Evolutionary conservation across 2,797 vertebrate species (phyloP).

Genomic region (Pseudomugil gertrudae): DNA sequence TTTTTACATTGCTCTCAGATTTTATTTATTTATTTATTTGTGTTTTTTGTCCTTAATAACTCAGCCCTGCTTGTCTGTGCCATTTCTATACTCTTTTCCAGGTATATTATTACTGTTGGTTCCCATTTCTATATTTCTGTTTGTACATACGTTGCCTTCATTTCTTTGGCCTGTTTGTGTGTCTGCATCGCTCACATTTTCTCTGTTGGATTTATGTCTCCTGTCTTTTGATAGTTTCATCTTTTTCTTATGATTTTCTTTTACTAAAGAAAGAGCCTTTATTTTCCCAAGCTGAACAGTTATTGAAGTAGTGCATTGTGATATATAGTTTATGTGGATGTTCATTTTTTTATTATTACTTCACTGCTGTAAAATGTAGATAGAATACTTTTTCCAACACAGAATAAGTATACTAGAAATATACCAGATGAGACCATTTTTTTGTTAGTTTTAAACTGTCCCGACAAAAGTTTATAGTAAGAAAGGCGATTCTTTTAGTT

Average conservation of each 20-base stretch:
- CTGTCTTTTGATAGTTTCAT: conserved; percentile 25
- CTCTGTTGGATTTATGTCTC: conserved; percentile 29
- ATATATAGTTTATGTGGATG: conserved; percentile 36
- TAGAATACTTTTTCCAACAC: conserved; percentile 9
- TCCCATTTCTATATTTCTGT: conserved; percentile 54
- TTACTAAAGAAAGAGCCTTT: conserved; percentile 2
- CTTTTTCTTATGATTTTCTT: conserved; percentile 16
- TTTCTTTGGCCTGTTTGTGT: conserved; percentile 43
- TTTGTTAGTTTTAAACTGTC: neutral
- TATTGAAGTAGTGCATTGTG: conserved; percentile 22
- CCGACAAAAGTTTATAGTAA: too few relatives aligned
- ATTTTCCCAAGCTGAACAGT: conserved; percentile 11
- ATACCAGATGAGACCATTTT: neutral
- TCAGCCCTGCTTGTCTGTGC: conserved; percentile 21
- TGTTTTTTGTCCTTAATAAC: conserved; percentile 11
- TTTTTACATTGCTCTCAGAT: conserved; percentile 10
- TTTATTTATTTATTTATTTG: neutral
- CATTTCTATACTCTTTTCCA: conserved; percentile 4
- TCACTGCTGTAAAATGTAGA: neutral
- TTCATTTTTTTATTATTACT: conserved; percentile 12
- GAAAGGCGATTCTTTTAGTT: too few relatives aligned
- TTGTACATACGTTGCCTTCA: conserved; percentile 42
- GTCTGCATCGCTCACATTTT: conserved; percentile 15
- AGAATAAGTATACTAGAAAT: conserved; percentile 10
- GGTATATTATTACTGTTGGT: conserved; percentile 34